phyloP scores from a whole-genome alignment of 2,888 invertebrate species.

The Hoplodrina blanda region DNA sequence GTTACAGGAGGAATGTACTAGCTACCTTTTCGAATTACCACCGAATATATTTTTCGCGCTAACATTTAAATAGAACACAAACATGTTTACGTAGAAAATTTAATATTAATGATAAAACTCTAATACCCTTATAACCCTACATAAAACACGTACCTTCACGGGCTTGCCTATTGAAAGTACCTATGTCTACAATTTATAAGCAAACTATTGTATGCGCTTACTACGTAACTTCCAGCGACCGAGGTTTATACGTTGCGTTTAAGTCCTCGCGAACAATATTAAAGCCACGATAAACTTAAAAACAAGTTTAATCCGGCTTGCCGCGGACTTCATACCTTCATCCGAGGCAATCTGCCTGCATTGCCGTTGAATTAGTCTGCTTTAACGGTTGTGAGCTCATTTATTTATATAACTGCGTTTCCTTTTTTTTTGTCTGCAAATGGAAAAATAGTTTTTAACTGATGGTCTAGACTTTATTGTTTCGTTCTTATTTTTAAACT shows the following conservation, averaged over 20 bases:
- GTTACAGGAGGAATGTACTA: not conserved
- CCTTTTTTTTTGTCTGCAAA: slow-evolving; percentile 39
- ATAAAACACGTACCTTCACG: slow-evolving; percentile 7
- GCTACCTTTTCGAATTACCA: not conserved
- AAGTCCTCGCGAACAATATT: slow-evolving; percentile 88
- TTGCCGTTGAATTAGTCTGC: slow-evolving; percentile 81
- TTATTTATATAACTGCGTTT: slow-evolving; percentile 58
- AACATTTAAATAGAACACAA: too few relatives aligned
- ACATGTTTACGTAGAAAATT: not conserved
- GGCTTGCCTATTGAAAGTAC: slow-evolving; percentile 64
- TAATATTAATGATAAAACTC: slow-evolving; percentile 9
- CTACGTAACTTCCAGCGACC: slow-evolving; percentile 73
- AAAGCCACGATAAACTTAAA: slow-evolving; percentile 89
- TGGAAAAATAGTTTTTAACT: slow-evolving; percentile 7
- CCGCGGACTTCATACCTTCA: slow-evolving; percentile 80
- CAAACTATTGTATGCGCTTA: slow-evolving; percentile 73
- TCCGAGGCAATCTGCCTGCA: slow-evolving; percentile 82
- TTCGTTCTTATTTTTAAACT: not conserved
- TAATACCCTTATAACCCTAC: not conserved
- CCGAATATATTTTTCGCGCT: not conserved
- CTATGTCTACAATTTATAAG: slow-evolving; percentile 60
- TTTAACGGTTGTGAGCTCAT: slow-evolving; percentile 70
- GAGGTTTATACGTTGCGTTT: slow-evolving; percentile 83
- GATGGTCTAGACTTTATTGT: not conserved
- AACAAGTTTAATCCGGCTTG: slow-evolving; percentile 88